Conservation (phyloP, 2,797 vertebrate species). For the Danio jaintianensis region DNA sequence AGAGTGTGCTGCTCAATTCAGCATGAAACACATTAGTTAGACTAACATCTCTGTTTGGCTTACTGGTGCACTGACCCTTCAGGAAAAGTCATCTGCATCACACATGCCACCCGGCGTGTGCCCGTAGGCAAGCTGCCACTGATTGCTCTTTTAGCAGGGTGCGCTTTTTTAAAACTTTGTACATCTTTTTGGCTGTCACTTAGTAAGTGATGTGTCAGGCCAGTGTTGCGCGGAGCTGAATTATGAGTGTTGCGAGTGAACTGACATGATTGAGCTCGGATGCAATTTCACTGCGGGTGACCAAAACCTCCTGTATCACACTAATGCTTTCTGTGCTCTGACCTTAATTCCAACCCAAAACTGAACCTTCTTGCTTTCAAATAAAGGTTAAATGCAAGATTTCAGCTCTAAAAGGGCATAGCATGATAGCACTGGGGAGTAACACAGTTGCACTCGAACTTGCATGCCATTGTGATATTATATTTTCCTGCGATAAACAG, state of each 20-base stretch:
- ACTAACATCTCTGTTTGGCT: conserved; percentile 20
- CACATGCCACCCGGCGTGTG: conserved; percentile 15
- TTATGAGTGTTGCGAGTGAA: conserved; percentile 53
- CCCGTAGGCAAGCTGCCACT: conserved; percentile 41
- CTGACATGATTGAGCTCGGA: conserved; percentile 54
- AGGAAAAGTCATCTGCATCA: conserved; percentile 41
- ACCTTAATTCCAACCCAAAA: conserved; percentile 54
- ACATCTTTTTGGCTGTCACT: conserved; percentile 42
- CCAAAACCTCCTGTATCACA: conserved; percentile 26
- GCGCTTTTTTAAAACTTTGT: background rate
- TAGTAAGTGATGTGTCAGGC: conserved; percentile 52
- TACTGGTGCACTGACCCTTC: conserved; percentile 20
- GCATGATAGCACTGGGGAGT: conserved; percentile 64
- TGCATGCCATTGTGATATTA: conserved; percentile 66
- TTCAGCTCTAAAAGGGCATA: conserved; percentile 41
- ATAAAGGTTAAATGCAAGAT: conserved; percentile 57
- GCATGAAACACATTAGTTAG: conserved; percentile 22
- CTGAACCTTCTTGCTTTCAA: conserved; percentile 65
- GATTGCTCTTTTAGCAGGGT: conserved; percentile 35
- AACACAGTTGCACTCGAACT: conserved; percentile 65
- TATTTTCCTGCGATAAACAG: conserved; percentile 69
- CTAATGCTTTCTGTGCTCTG: conserved; percentile 53
- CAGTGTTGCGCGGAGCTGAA: conserved; percentile 34
- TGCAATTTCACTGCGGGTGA: conserved; percentile 56
- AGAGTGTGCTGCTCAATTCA: background rate